A percentile compares a stretch with the other conserved stretches of the same genome.
These are phyloP conservation scores for Micronisus gabar DNA, from an alignment of 2,113 vertebrate species.

Conservation along the genomic window DNA sequence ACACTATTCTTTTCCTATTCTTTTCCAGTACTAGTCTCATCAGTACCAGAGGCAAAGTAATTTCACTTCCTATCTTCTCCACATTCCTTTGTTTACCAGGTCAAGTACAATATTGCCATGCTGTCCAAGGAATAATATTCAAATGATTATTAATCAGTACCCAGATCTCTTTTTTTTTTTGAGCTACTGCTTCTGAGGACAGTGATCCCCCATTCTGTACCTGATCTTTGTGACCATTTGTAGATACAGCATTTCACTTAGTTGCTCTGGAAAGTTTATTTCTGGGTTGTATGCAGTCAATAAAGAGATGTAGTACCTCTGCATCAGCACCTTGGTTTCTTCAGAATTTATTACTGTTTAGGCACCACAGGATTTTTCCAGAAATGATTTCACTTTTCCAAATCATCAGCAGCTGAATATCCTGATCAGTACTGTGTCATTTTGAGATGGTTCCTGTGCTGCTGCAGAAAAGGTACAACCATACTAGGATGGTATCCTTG, in stretches of 20 bases:
- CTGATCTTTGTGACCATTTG: neutral
- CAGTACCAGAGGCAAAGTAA: neutral
- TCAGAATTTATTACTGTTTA: neutral
- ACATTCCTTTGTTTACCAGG: neutral
- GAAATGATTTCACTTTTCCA: neutral
- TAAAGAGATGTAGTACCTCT: neutral
- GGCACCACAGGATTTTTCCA: neutral
- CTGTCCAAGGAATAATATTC: neutral
- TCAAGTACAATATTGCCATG: neutral
- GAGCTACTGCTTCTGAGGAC: neutral
- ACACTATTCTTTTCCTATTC: neutral
- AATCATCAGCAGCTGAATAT: neutral
- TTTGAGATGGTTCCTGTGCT: neutral
- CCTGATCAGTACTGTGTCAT: neutral
- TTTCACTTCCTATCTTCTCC: neutral
- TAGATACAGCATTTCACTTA: neutral
- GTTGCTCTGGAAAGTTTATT: neutral
- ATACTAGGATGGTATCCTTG: neutral
- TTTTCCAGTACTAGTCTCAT: neutral
- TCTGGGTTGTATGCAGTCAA: neutral
- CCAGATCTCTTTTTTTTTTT: neutral
- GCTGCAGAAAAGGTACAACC: neutral
- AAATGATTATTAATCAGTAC: neutral
- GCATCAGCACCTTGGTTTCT: neutral
- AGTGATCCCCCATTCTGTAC: neutral